Percentiles rank a stretch among this genome's conserved stretches.
Conservation (phyloP, 1,140 invertebrate genomes). For the Nomia melanderi region DNA sequence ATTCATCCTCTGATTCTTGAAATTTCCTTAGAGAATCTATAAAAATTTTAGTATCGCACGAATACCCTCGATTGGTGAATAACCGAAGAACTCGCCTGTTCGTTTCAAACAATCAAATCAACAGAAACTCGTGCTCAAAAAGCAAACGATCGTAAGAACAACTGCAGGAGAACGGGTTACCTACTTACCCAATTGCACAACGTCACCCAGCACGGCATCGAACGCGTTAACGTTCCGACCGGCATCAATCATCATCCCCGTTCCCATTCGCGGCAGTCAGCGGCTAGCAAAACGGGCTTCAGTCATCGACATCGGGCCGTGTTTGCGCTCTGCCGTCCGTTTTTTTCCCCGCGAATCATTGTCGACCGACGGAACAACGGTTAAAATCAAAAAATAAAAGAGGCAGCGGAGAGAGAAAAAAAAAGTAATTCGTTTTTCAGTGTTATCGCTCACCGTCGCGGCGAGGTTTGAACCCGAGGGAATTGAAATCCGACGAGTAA, state of each 20-base stretch:
- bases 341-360: not conserved
- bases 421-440: conserved; percentile 9
- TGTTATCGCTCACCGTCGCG: not conserved
- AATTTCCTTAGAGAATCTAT: too few species aligned
- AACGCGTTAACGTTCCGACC: not conserved
- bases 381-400: too few species aligned
- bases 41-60: too few species aligned
- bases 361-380: not conserved
- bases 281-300: not conserved
- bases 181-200: too few species aligned
- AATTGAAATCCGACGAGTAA: conserved; percentile 21
- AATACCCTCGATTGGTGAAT: too few species aligned
- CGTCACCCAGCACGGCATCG: too few species aligned
- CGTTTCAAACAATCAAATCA: too few species aligned
- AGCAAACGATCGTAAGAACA: too few species aligned
- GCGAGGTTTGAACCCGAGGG: not conserved
- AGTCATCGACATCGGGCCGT: not conserved
- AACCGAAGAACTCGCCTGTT: too few species aligned
- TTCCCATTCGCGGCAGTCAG: not conserved
- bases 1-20: too few species aligned
- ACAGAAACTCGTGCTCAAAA: too few species aligned
- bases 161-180: too few species aligned
- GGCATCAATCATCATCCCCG: not conserved
- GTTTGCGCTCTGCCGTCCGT: not conserved
- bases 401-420: not conserved